Evolutionary conservation across 2,797 vertebrate species (phyloP).

Genomic region (Microctenopoma steveboyesi): DNA sequence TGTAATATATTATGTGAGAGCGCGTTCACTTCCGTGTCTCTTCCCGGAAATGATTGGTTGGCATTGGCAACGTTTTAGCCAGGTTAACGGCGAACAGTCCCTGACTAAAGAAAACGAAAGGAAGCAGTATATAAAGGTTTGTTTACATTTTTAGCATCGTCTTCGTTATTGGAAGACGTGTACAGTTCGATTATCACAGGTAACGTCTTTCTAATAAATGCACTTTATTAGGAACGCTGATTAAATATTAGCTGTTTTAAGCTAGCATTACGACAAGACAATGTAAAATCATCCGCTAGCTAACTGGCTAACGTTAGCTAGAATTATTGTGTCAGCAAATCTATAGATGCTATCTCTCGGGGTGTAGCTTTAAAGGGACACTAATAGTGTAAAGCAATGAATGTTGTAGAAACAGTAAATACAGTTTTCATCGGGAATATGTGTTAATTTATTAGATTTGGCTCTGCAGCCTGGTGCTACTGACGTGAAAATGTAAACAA

Average conservation of each 20-base stretch:
- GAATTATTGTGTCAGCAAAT: constrained; percentile 55
- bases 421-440: fast-evolving
- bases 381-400: background rate
- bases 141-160: constrained; percentile 25
- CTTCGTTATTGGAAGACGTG: background rate
- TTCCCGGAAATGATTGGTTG: constrained; percentile 84
- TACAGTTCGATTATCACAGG: fast-evolving
- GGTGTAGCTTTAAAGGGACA: background rate
- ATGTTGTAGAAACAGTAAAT: background rate
- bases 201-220: background rate
- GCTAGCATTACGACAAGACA: constrained; percentile 66
- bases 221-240: background rate
- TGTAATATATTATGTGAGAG: no score
- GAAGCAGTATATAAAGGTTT: constrained; percentile 68
- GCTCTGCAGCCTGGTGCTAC: constrained; percentile 27
- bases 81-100: constrained; percentile 57
- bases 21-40: constrained; percentile 70
- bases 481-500: constrained; percentile 76
- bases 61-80: constrained; percentile 85
- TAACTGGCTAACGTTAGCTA: constrained; percentile 56
- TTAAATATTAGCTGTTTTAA: constrained; percentile 35
- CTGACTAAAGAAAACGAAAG: constrained; percentile 67
- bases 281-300: constrained; percentile 59
- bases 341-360: constrained; percentile 6
- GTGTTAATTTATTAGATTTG: background rate